These are phyloP conservation scores for Carcina quercana DNA, from an alignment of 2,888 invertebrate species.

Conservation along the genomic window DNA sequence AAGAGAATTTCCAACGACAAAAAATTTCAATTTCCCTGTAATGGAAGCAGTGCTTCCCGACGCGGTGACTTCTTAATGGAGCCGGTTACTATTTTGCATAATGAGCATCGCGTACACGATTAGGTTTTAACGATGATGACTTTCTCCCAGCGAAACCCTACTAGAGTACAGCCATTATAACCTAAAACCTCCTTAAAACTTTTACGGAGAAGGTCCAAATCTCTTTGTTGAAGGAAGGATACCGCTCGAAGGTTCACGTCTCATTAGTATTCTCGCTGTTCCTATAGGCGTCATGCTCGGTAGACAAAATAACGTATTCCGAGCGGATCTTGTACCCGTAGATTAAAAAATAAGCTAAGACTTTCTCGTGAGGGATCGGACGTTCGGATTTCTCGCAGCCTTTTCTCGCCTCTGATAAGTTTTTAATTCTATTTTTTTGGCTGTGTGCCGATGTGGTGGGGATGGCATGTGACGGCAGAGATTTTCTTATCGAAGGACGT, in stretches of 20 bases:
- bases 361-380: slow-evolving; percentile 7
- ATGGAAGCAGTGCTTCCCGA: too few species aligned
- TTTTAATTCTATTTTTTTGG: slow-evolving; percentile 4
- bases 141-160: slow-evolving; percentile 21
- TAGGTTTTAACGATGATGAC: slow-evolving; percentile 66
- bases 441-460: not conserved
- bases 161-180: slow-evolving; percentile 15
- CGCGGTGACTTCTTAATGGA: slow-evolving; percentile 41
- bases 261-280: slow-evolving; percentile 53
- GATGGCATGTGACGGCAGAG: too few species aligned
- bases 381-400: slow-evolving; percentile 4
- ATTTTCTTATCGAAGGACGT: too few species aligned
- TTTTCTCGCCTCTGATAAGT: not conserved
- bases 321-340: slow-evolving; percentile 28
- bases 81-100: slow-evolving; percentile 50
- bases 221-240: slow-evolving; percentile 10
- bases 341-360: slow-evolving; percentile 37
- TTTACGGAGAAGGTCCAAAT: slow-evolving; percentile 22
- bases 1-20: too few species aligned
- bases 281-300: slow-evolving; percentile 50
- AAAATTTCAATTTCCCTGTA: too few species aligned
- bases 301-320: slow-evolving; percentile 54
- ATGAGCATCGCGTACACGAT: slow-evolving; percentile 61
- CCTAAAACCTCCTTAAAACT: accelerated
- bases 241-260: slow-evolving; percentile 26